These are phyloP conservation scores for Galleria mellonella DNA, from an alignment of 1,140 invertebrate species.

Conservation along the genomic window DNA sequence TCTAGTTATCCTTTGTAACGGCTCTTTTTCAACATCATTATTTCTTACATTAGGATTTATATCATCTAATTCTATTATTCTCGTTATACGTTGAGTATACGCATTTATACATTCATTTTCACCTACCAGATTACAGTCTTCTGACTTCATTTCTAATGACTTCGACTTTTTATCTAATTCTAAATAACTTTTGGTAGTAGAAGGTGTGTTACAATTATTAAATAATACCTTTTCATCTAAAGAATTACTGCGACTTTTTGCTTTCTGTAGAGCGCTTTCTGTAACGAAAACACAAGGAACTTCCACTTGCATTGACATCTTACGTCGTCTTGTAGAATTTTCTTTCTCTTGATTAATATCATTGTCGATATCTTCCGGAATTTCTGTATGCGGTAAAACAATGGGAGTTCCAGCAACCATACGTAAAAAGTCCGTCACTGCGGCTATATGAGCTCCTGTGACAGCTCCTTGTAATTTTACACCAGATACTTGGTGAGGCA, in stretches of 20 bases:
- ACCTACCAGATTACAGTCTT: constrained; percentile 8
- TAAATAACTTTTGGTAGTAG: constrained; percentile 32
- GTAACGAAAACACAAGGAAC: constrained; percentile 72
- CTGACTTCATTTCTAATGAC: constrained; percentile 29
- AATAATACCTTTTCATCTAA: constrained; percentile 57
- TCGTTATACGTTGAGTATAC: constrained; percentile 36
- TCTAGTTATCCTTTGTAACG: constrained; percentile 54
- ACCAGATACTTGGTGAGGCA: constrained; percentile 77
- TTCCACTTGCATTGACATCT: constrained; percentile 71
- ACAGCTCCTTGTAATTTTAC: constrained; percentile 77
- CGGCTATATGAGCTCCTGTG: constrained; percentile 77
- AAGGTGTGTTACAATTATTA: constrained; percentile 35
- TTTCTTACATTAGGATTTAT: constrained; percentile 35
- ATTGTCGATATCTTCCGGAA: constrained; percentile 56
- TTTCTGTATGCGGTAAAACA: constrained; percentile 69
- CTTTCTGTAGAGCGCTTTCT: constrained; percentile 61
- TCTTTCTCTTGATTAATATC: constrained; percentile 62
- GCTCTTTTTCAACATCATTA: constrained; percentile 43
- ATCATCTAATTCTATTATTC: constrained; percentile 56
- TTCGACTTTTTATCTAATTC: constrained; percentile 34
- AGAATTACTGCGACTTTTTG: constrained; percentile 60
- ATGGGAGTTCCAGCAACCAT: constrained; percentile 76
- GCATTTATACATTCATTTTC: constrained; percentile 31
- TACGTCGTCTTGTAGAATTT: constrained; percentile 53
- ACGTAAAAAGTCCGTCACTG: constrained; percentile 77